Evolutionary conservation across 2,888 invertebrate genomes (phyloP), one percentile per base, ranked within the genome.

Genomic region (Ennomos quercinarius): DNA sequence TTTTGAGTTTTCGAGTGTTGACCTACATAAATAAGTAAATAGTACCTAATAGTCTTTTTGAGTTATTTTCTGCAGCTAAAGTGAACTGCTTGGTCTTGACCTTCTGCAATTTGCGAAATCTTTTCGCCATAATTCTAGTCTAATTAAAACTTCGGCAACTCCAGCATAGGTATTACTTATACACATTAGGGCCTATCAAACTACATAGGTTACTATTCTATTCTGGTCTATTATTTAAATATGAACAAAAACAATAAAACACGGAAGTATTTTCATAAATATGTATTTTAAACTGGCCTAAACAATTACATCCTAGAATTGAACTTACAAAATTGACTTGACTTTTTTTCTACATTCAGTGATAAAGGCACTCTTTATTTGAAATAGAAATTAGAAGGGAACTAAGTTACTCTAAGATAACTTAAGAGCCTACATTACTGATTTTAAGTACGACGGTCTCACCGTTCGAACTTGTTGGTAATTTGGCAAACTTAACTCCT

Each of bases 281-380:
- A 85, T 83, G 79, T 84, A 80, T 58, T 61, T 46, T 81, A 78
- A 76, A 90, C 86, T 88, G 89, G 84, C 88, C 86, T 87, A 80
- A 84, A 83, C 83, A 84, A 83, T 85, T 84, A 87, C 78, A 81
- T 72, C 78, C 79, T 84, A 84, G 60, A 64, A 67, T 67, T 64
- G 67, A 81, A 76, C 73, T 78, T 81, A 82, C 67, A 74, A 73
- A 80, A 80, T 68, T 83, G 80, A 65, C 64, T 65, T 63, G 59
- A 80, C 77, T 81, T 37, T 56, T 74, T 39, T 17, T 70, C 71
- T 58, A 51, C 64, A 57, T 57, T 58, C 60, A 38, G 57, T 61
- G 52, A 46, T 53, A 10, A 52, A 58, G 40, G 45, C 36, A 39
- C 53, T 38, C 37, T 17, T 38, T 46, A 37, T 39, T 41, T 11